These are phyloP conservation scores for Leptarthrus brevirostris DNA, from an alignment of 2,888 invertebrate species.

Conservation along the genomic window DNA sequence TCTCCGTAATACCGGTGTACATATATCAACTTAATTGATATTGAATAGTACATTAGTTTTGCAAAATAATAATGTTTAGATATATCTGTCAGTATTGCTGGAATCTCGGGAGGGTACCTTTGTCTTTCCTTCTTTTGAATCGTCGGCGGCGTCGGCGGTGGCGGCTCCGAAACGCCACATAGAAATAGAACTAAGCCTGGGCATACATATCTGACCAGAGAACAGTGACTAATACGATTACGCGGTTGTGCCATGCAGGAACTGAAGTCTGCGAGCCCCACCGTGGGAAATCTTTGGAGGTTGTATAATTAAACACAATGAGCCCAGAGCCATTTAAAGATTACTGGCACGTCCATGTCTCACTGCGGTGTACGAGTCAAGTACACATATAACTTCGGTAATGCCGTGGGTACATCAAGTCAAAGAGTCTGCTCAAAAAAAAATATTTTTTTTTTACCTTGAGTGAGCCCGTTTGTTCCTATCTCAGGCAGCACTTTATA, in stretches of 20 bases:
- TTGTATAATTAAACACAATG: constrained; percentile 40
- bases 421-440: constrained; percentile 16
- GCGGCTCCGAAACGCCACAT: constrained; percentile 7
- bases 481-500: constrained; percentile 2
- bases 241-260: constrained; percentile 18
- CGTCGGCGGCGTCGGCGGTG: background rate
- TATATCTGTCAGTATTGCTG: constrained; percentile 25
- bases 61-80: constrained; percentile 38
- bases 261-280: constrained; percentile 13
- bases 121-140: constrained; percentile 29
- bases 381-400: constrained; percentile 21
- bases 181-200: constrained; percentile 13
- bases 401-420: constrained; percentile 17
- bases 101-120: background rate
- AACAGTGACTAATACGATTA: constrained; percentile 33
- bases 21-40: constrained; percentile 41
- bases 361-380: constrained; percentile 39
- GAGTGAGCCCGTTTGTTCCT: constrained; percentile 19
- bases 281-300: constrained; percentile 19
- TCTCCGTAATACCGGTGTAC: constrained; percentile 12
- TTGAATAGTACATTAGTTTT: constrained; percentile 39
- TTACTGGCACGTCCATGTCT: constrained; percentile 52
- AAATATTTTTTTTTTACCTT: constrained; percentile 28
- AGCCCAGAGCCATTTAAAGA: constrained; percentile 47
- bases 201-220: background rate